A percentile compares a stretch with the other conserved stretches of the same genome.
These are phyloP conservation scores for Hemithea aestivaria DNA, from an alignment of 2,888 invertebrate genomes.

Conservation along the genomic window DNA sequence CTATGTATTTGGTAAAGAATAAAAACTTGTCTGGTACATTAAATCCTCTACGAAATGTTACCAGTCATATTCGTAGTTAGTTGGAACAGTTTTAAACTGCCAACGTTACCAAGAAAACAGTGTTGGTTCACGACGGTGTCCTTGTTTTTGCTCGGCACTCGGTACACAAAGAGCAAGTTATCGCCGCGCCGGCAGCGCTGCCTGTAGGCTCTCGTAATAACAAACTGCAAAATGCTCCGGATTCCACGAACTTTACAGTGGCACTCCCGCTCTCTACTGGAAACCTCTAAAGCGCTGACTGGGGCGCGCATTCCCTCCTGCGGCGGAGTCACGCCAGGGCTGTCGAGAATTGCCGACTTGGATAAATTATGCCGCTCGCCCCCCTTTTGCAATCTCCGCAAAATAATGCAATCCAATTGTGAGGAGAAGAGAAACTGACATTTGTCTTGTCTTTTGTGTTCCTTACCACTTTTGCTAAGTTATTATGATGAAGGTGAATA, in stretches of 20 bases:
- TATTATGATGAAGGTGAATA: constrained; percentile 26
- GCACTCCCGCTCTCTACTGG: constrained; percentile 55
- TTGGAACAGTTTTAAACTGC: not conserved
- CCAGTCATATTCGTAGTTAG: not conserved
- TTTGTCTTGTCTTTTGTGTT: constrained; percentile 57
- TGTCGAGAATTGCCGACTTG: constrained; percentile 68
- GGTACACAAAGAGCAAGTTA: constrained; percentile 62
- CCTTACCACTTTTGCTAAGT: constrained; percentile 37
- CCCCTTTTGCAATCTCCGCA: constrained; percentile 65
- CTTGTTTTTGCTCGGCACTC: constrained; percentile 42
- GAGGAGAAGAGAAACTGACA: constrained; percentile 56
- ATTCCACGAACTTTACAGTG: constrained; percentile 69
- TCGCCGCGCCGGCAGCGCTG: constrained; percentile 48
- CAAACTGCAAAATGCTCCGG: constrained; percentile 72
- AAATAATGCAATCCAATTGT: constrained; percentile 70
- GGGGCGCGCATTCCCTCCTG: constrained; percentile 64
- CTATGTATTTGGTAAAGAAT: too few species aligned
- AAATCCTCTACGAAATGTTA: too few species aligned
- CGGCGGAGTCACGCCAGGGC: constrained; percentile 61
- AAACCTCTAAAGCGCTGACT: constrained; percentile 74
- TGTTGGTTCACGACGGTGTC: constrained; percentile 26
- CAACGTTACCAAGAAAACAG: constrained; percentile 13
- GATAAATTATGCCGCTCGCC: constrained; percentile 68
- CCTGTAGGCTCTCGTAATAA: constrained; percentile 56
- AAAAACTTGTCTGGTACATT: too few species aligned